Conservation (phyloP, 2,113 vertebrate species). For the Mola mola region DNA sequence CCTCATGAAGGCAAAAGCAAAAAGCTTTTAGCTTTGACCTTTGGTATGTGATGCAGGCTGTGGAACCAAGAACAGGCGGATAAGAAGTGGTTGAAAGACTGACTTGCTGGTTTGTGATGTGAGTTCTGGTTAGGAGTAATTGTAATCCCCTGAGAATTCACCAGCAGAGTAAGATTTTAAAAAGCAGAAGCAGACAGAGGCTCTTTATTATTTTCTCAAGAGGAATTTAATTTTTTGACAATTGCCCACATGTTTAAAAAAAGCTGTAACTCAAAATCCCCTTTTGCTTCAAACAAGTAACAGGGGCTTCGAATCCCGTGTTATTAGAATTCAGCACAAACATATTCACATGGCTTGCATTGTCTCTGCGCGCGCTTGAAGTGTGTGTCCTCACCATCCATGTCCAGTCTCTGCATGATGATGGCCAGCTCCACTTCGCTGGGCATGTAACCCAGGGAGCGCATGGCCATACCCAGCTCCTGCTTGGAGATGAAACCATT, state of each 20-base stretch:
- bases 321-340: constrained; percentile 14
- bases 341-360: not conserved
- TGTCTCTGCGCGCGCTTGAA: not conserved
- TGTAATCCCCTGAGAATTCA: constrained; percentile 39
- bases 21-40: constrained; percentile 69
- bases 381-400: constrained; percentile 88
- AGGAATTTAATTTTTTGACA: constrained; percentile 38
- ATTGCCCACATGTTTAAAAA: constrained; percentile 31
- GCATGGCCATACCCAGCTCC: constrained; percentile 99
- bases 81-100: constrained; percentile 43
- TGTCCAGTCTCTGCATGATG: constrained; percentile 99
- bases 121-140: constrained; percentile 31
- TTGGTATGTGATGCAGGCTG: constrained; percentile 46
- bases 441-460: constrained; percentile 98
- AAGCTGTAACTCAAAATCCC: constrained; percentile 10
- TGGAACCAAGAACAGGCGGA: constrained; percentile 44
- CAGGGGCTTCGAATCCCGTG: not conserved
- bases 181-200: constrained; percentile 27
- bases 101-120: constrained; percentile 44
- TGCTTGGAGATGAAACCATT: constrained; percentile 99
- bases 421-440: constrained; percentile 98
- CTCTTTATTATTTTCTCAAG: constrained; percentile 26
- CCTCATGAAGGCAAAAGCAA: constrained; percentile 45
- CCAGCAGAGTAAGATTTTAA: constrained; percentile 44
- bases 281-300: constrained; percentile 4